Percentiles rank a stretch among this genome's conserved stretches.
These are phyloP conservation scores for Trachymyrmex cornetzi DNA, from an alignment of 1,140 invertebrate species.

Conservation along the genomic window DNA sequence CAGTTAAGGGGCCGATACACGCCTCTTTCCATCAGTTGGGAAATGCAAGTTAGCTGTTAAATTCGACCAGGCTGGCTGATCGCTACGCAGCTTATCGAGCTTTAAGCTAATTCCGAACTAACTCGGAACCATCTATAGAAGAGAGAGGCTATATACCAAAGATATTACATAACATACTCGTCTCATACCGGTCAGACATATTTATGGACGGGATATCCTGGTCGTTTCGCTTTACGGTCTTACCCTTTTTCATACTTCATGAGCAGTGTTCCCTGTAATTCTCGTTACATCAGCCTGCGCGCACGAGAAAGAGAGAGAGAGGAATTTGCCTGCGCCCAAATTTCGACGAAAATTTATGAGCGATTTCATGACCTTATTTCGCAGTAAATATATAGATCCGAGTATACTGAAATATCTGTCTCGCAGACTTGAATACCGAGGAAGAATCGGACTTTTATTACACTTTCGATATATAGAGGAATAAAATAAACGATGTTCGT, in stretches of 20 bases:
- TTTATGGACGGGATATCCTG: slow-evolving; percentile 35
- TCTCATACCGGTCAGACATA: slow-evolving; percentile 37
- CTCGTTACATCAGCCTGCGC: slow-evolving; percentile 20
- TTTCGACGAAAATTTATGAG: slow-evolving; percentile 36
- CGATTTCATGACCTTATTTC: slow-evolving; percentile 13
- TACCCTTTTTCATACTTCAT: slow-evolving; percentile 56
- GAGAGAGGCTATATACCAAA: background rate
- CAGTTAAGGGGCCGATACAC: background rate
- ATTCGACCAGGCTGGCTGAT: slow-evolving; percentile 8
- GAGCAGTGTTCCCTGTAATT: slow-evolving; percentile 38
- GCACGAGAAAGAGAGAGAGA: background rate
- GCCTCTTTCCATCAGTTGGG: slow-evolving; percentile 46
- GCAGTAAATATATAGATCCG: background rate
- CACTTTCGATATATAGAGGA: background rate
- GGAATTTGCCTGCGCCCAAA: slow-evolving; percentile 26
- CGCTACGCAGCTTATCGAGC: slow-evolving; percentile 48
- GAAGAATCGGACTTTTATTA: slow-evolving; percentile 17
- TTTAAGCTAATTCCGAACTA: slow-evolving; percentile 53
- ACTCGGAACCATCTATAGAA: background rate
- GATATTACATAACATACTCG: slow-evolving; percentile 22
- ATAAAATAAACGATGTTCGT: slow-evolving; percentile 13
- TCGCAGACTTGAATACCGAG: background rate
- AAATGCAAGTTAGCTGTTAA: slow-evolving; percentile 52
- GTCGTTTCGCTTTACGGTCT: slow-evolving; percentile 28
- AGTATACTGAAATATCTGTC: slow-evolving; percentile 1